Evolutionary conservation across 2,113 vertebrate genomes (phyloP).

Genomic region (Epinephelus moara): DNA sequence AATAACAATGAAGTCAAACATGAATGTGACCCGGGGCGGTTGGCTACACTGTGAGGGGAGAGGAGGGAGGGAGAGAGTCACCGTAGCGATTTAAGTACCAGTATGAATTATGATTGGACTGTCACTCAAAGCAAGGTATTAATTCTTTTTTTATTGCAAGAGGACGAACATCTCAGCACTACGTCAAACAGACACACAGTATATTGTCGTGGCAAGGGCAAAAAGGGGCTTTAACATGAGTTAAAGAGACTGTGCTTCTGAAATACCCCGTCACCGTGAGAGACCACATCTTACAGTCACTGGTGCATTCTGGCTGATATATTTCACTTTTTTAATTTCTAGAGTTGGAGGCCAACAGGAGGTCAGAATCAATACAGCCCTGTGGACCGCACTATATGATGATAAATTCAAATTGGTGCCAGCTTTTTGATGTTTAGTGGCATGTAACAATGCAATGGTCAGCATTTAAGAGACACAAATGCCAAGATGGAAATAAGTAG

Average conservation of each 20-base stretch:
- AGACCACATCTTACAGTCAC: constrained; percentile 10
- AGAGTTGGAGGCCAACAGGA: constrained; percentile 5
- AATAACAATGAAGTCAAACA: constrained; percentile 45
- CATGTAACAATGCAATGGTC: constrained; percentile 28
- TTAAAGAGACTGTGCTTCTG: constrained; percentile 1
- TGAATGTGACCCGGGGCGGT: constrained; percentile 26
- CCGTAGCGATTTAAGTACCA: background rate
- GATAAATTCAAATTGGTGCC: constrained; percentile 24
- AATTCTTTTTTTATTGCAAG: background rate
- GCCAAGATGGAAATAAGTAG: background rate
- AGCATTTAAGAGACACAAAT: background rate
- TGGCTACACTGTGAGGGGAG: background rate
- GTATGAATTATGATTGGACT: constrained; percentile 12
- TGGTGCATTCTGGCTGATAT: constrained; percentile 5
- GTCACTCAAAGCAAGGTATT: constrained; percentile 27
- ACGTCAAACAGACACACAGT: background rate
- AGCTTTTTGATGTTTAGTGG: constrained; percentile 23
- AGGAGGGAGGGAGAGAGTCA: background rate
- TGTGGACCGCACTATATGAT: background rate
- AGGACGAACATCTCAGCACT: background rate
- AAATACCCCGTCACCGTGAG: background rate
- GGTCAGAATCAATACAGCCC: constrained; percentile 10
- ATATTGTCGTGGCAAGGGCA: background rate
- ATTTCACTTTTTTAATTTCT: constrained; percentile 28
- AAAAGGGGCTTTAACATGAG: background rate